Evolutionary conservation across 2,797 vertebrate species (phyloP).

Genomic region (Pachyuromys duprasi): DNA sequence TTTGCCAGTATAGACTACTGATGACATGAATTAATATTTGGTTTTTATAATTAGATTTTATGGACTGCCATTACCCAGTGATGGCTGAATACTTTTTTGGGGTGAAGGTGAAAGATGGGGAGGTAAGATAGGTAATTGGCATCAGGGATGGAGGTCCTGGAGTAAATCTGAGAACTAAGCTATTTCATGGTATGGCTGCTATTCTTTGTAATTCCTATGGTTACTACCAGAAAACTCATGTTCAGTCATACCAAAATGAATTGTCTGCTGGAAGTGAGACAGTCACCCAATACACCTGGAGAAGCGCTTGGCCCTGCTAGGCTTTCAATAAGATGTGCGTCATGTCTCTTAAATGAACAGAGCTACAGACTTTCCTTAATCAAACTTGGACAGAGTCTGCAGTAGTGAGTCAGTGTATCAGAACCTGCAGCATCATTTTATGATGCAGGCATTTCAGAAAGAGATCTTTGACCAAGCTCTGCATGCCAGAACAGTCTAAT

Average conservation of each 20-base stretch:
- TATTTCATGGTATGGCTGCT: not conserved
- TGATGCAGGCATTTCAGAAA: conserved; percentile 25
- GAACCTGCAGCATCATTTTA: conserved; percentile 10
- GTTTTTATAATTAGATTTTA: conserved; percentile 49
- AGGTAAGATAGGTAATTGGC: not conserved
- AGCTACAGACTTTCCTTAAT: not conserved
- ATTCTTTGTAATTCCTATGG: not conserved
- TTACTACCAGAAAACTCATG: not conserved
- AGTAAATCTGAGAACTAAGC: conserved; percentile 31
- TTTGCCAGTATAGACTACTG: conserved; percentile 12
- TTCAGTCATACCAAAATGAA: not conserved
- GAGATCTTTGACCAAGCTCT: not conserved
- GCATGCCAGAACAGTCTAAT: not conserved
- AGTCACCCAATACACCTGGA: not conserved
- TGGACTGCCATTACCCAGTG: not conserved
- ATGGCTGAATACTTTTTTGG: not conserved
- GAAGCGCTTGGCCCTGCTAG: not conserved
- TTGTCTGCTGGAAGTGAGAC: conserved; percentile 58
- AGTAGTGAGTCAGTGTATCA: not conserved
- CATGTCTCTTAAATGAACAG: conserved; percentile 41
- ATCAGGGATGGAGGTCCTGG: not conserved
- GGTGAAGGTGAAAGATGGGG: not conserved
- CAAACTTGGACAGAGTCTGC: conserved; percentile 6
- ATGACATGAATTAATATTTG: not conserved
- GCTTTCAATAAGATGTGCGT: conserved; percentile 37